phyloP scores from a whole-genome alignment of 2,888 invertebrate species.

The Nymphalis polychloros region DNA sequence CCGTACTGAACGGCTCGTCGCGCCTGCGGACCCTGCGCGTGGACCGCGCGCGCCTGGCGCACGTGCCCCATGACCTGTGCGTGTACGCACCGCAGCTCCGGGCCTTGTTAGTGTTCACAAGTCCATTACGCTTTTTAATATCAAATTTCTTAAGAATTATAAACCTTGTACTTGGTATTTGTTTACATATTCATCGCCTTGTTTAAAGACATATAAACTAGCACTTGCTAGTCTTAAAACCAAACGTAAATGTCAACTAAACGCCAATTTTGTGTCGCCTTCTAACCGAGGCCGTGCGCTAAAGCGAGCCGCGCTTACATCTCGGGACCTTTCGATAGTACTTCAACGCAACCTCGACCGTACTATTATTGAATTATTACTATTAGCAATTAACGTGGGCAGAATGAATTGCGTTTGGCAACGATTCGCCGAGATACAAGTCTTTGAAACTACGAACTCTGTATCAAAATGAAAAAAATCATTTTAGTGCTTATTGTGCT shows the following conservation, averaged over 20 bases:
- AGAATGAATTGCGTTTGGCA: constrained; percentile 12
- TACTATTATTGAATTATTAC: constrained; percentile 22
- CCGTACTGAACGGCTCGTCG: constrained; percentile 89
- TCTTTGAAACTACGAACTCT: too few species aligned
- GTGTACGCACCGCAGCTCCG: constrained; percentile 88
- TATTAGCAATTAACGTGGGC: constrained; percentile 17
- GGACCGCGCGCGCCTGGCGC: constrained; percentile 89
- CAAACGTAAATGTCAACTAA: constrained; percentile 3
- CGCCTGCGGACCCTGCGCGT: constrained; percentile 90
- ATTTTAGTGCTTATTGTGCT: too few species aligned
- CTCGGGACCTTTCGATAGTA: constrained; percentile 2
- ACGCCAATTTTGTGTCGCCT: constrained; percentile 10
- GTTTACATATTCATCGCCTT: background rate
- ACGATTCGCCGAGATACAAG: background rate
- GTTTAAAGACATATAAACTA: background rate
- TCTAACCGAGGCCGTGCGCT: constrained; percentile 3
- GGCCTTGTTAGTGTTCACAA: constrained; percentile 87
- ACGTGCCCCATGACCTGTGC: constrained; percentile 89
- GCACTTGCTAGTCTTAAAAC: background rate
- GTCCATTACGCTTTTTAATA: too few species aligned
- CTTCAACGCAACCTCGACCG: constrained; percentile 5
- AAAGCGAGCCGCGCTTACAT: background rate
- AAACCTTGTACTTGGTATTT: too few species aligned
- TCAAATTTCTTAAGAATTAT: too few species aligned
- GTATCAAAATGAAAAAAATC: too few species aligned